Evolutionary conservation across 2,888 invertebrate species (phyloP).

Genomic region (Gastracanthus pulcherrimus): DNA sequence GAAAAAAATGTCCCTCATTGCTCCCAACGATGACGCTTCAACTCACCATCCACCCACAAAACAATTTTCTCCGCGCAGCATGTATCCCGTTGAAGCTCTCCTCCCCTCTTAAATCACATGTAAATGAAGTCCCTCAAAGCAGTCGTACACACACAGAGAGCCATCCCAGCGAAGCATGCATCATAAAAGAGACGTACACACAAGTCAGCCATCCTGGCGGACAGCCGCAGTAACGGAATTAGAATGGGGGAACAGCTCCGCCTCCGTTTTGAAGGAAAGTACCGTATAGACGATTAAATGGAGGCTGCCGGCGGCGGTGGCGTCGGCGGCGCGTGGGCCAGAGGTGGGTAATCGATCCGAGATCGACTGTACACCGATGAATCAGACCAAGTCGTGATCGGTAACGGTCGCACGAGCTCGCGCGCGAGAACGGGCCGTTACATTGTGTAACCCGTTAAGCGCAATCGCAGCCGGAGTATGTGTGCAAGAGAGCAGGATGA

Average conservation of each 20-base stretch:
- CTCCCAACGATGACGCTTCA: no score
- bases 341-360: conserved; percentile 44
- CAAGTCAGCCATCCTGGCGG: neutral
- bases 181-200: neutral
- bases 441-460: conserved; percentile 51
- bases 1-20: no score
- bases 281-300: conserved; percentile 46
- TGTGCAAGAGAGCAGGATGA: neutral
- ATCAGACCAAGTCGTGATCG: conserved; percentile 54
- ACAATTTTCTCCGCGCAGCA: neutral
- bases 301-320: conserved; percentile 34
- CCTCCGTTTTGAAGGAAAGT: conserved; percentile 50
- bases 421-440: conserved; percentile 10
- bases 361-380: conserved; percentile 46
- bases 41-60: neutral
- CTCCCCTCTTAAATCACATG: conserved; percentile 5
- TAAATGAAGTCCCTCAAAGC: neutral
- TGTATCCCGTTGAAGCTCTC: neutral
- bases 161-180: neutral
- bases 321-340: conserved; percentile 31
- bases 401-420: conserved; percentile 43
- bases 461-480: neutral
- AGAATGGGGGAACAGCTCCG: conserved; percentile 35
- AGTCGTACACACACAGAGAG: neutral
- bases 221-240: conserved; percentile 40